phyloP scores from a whole-genome alignment of 2,888 invertebrate species.

The Ariolimax columbianus region DNA sequence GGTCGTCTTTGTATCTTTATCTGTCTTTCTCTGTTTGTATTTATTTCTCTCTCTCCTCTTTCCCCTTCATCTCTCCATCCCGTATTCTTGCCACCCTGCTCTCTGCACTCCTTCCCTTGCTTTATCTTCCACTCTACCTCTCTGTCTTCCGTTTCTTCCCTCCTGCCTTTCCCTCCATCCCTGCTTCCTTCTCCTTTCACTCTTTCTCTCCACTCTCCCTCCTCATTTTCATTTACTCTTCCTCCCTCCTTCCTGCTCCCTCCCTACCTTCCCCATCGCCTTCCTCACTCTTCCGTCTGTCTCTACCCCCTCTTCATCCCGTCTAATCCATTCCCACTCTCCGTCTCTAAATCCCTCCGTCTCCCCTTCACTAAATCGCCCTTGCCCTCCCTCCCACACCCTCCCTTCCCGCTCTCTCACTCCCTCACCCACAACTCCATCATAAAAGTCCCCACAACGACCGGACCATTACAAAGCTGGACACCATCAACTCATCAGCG shows the following conservation, averaged over 20 bases:
- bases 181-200: background rate
- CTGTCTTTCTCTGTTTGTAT: background rate
- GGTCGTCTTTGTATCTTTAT: background rate
- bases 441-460: background rate
- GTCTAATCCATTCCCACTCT: background rate
- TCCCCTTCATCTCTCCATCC: background rate
- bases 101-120: background rate
- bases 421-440: background rate
- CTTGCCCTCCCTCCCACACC: background rate
- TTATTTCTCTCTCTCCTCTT: background rate
- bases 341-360: background rate
- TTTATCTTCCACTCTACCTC: constrained; percentile 8
- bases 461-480: constrained; percentile 30
- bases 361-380: background rate
- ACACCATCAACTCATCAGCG: constrained; percentile 33
- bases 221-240: background rate
- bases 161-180: too few species aligned
- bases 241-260: background rate
- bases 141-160: background rate
- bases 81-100: background rate
- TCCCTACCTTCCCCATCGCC: background rate
- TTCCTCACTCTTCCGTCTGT: background rate
- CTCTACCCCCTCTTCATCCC: background rate
- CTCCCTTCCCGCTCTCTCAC: background rate
- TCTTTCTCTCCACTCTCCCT: constrained; percentile 36